Conservation (phyloP, 2,797 vertebrate genomes). For the Etheostoma nigrum region DNA sequence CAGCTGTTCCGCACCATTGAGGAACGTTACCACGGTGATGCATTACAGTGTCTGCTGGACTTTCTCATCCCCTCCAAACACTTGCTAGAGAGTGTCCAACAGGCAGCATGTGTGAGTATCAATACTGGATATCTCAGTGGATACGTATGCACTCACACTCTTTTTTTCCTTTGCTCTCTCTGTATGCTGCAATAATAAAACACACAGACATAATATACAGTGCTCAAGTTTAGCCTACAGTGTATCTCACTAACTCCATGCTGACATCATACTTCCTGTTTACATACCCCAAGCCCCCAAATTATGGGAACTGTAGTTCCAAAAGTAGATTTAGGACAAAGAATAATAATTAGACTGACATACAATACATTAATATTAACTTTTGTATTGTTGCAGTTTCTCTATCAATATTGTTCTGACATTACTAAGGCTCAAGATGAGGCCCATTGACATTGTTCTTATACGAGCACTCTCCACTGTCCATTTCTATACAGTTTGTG, state of each 20-base stretch:
- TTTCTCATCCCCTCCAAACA: conserved; percentile 96
- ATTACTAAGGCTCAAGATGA: background rate
- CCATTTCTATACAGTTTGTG: background rate
- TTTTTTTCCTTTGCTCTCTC: background rate
- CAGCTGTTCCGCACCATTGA: conserved; percentile 95
- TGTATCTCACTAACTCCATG: background rate
- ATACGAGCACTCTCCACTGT: background rate
- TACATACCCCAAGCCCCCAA: background rate
- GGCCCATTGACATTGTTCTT: background rate
- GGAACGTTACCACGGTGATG: conserved; percentile 90
- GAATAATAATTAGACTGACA: background rate
- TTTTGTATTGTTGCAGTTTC: background rate
- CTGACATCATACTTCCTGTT: conserved; percentile 1
- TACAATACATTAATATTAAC: background rate
- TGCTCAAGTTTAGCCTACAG: background rate
- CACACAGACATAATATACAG: background rate
- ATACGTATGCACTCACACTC: background rate
- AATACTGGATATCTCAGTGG: background rate
- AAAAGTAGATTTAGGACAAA: background rate
- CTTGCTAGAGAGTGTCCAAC: conserved; percentile 92
- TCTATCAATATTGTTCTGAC: background rate
- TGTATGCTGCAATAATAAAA: background rate
- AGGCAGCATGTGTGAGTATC: conserved; percentile 93
- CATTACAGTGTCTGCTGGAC: conserved; percentile 92
- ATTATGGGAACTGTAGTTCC: background rate